These are phyloP conservation scores for Rhyacichthys aspro DNA, from an alignment of 2,797 vertebrate species.

Conservation along the genomic window DNA sequence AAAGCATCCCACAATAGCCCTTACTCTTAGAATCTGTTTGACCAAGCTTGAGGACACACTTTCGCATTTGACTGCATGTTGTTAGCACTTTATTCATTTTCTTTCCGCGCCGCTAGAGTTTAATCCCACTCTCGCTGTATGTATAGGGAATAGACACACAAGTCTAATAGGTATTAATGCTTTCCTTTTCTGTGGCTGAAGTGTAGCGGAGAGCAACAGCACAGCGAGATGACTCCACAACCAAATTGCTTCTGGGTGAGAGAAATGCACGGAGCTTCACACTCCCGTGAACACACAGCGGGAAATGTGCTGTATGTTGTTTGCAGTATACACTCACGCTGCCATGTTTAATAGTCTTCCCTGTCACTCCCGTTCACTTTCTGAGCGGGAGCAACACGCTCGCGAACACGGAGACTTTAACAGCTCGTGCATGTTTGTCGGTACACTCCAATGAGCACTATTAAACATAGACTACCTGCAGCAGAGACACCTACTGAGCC, in stretches of 20 bases:
- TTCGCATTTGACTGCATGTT: neutral
- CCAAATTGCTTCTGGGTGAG: conserved; percentile 62
- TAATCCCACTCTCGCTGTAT: conserved; percentile 3
- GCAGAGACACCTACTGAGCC: conserved; percentile 54
- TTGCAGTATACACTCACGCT: conserved; percentile 58
- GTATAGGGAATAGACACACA: conserved; percentile 16
- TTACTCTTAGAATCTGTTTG: neutral
- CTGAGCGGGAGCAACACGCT: conserved; percentile 44
- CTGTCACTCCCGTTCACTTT: conserved; percentile 49
- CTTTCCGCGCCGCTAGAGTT: conserved; percentile 14
- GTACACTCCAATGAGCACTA: conserved; percentile 46
- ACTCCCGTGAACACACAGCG: conserved; percentile 66
- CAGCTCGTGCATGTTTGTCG: conserved; percentile 44
- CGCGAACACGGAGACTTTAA: conserved; percentile 47
- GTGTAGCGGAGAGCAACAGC: conserved; percentile 41
- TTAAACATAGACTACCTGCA: conserved; percentile 53
- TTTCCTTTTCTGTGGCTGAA: conserved; percentile 19
- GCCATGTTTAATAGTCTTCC: conserved; percentile 59
- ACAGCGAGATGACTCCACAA: conserved; percentile 43
- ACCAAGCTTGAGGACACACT: neutral
- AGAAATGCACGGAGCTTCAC: conserved; percentile 58
- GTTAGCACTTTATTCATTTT: conserved; percentile 10
- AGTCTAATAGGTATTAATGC: conserved; percentile 39
- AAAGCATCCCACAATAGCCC: neutral
- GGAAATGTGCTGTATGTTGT: conserved; percentile 54